Percentiles rank a stretch among this genome's conserved stretches.
Evolutionary conservation across 1,140 invertebrate species (phyloP).

Genomic region (Diploscapter pachys): DNA sequence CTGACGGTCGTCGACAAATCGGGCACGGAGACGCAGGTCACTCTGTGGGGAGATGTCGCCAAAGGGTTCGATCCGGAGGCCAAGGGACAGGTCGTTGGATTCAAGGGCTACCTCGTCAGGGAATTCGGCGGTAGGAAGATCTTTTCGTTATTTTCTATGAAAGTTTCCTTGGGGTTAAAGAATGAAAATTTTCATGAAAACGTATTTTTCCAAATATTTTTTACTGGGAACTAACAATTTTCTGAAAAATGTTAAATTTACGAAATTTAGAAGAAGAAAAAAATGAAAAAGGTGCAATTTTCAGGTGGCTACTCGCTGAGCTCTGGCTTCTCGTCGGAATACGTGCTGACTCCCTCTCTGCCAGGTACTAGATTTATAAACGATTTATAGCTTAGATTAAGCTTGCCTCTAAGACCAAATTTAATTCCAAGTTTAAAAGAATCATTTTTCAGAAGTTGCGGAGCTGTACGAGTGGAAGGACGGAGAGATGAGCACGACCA

Average conservation of each 20-base stretch:
- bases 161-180: not conserved
- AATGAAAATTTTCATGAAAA: no score
- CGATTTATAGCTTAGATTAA: no score
- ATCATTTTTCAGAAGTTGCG: constrained; percentile 9
- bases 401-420: no score
- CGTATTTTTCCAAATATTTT: no score
- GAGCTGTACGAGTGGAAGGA: constrained; percentile 45
- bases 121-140: constrained; percentile 46
- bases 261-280: constrained; percentile 1
- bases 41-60: constrained; percentile 65
- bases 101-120: constrained; percentile 48
- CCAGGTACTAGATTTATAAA: not conserved
- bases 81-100: constrained; percentile 44
- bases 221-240: no score
- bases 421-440: constrained; percentile 22
- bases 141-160: constrained; percentile 3
- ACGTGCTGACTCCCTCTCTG: constrained; percentile 8
- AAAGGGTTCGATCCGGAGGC: constrained; percentile 35
- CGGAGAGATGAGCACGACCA: constrained; percentile 21
- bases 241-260: not conserved
- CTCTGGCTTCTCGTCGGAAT: constrained; percentile 3
- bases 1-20: constrained; percentile 80
- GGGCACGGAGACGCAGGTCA: constrained; percentile 70
- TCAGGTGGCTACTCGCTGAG: constrained; percentile 36
- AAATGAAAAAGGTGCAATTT: constrained; percentile 21